Base-by-base conservation (phyloP, 2,888 invertebrate genomes). In the Achlya flavicornis region DNA sequence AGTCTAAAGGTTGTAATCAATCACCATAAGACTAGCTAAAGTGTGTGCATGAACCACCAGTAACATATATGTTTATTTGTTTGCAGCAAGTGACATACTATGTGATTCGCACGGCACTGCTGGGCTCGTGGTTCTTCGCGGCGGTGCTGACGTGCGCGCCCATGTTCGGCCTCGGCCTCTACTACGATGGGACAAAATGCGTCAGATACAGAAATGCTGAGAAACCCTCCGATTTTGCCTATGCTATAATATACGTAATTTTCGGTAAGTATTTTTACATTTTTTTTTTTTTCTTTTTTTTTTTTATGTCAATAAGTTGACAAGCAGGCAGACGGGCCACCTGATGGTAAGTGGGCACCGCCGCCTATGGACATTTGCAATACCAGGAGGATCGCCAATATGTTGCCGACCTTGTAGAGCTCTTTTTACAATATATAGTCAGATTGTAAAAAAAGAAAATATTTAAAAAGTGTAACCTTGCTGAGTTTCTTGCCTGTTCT, bases 71-170 rank as follows among this genome's bases (percentile, higher is more conserved):
- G 26, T 16, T 48, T 16, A 19, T 10, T 71, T 76, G 76, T 92
- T 94, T 61, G 5, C 94, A 97, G 97, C 96, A 97, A 90, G 96
- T 98, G 80, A 97, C 97, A 67, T 96, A 96, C 89, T 95, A 96
- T 86, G 91, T 96, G 79, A 95, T 98, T 77, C 96, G 96, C 75
- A 95, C 95, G 79, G 95, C 96, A 66, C 95, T 97, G 84, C 91
- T 96, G 74, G 91, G 92, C 60, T 94, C 97, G 67, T 96, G 97
- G 96, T 82, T 95, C 69, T 93, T 95, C 76, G 97, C 97, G 19
- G 94, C 96, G 19, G 81, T 95, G 66, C 89, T 98, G 67, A 97
- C 97, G 16, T 96, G 96, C 86, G 91, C 96, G 62, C 98, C 98
- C 1, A 94, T 98, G 73, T 77, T 95, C 62, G 97, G 97, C 53